Evolutionary conservation across 2,113 vertebrate genomes (phyloP), one percentile per base, ranked within the genome.

Genomic region (Paramisgurnus dabryanus): DNA sequence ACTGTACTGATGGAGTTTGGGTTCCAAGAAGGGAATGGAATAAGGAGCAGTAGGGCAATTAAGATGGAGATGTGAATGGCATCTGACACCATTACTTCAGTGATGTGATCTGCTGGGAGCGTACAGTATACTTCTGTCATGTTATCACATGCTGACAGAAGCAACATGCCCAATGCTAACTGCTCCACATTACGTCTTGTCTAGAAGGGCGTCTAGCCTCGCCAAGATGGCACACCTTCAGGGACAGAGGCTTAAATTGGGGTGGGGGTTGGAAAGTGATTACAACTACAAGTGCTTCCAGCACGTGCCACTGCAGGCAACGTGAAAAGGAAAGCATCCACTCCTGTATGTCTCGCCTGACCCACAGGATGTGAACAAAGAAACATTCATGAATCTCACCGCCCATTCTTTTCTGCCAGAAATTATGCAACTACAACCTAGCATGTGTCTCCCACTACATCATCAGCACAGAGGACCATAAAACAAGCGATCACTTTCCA

Each of bases 281-380:
- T 64, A 17, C 34, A 70, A 27, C 1, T 45, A 75, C 58, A 66
- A 60, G 67, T 18, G 15, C 41, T 73, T 40, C 15, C 47, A 47
- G 58, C 83, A 83, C 82, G 82, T 83, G 82, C 53, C 67, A 65
- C 50, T 12, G 64, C 84, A 82, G 81, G 76, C 77, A 67, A 83
- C 49, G 15, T 61, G 78, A 55, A 69, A 80, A 61, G 76, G 76
- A 71, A 67, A 76, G 58, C 81, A 78, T 53, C 68, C 69, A 39
- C 71, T 80, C 64, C 76, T 81, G 60, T 65, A 18, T 76, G 66
- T 12, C 55, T 64, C 73, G 7, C 39, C 73, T 75, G 55, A 63
- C 72, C 72, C 50, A 83, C 58, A 78, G 76, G 43, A 83, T 61
- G 55, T 81, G 67, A 79, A 66, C 41, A 50, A 39, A 67, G 76